Conservation (phyloP, 2,113 vertebrate species). For the Diphyllodes magnificus region DNA sequence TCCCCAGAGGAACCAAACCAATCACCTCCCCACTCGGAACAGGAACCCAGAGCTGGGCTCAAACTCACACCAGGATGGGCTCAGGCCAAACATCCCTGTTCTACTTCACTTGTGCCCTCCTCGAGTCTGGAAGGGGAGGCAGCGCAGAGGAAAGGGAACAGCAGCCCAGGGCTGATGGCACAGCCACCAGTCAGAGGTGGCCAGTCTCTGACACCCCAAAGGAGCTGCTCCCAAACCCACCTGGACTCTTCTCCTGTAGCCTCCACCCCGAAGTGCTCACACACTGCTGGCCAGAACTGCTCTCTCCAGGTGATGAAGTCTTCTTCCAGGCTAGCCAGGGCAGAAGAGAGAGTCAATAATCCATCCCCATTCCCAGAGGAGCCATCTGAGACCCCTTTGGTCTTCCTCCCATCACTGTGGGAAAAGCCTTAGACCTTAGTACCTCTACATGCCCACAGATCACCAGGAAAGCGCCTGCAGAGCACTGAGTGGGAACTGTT, state of each 20-base stretch:
- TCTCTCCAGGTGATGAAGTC: constrained; percentile 97
- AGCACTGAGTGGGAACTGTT: neutral
- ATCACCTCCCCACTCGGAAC: neutral
- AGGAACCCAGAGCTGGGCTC: neutral
- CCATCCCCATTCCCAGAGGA: neutral
- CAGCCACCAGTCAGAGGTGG: neutral
- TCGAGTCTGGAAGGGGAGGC: neutral
- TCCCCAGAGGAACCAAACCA: neutral
- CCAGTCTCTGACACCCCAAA: neutral
- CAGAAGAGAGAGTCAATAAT: neutral
- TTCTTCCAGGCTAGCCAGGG: constrained; percentile 82
- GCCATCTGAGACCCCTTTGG: neutral
- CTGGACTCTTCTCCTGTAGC: constrained; percentile 95
- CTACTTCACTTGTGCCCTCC: fast-evolving
- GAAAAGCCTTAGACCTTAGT: neutral
- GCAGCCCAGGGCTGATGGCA: neutral
- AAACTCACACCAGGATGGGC: neutral
- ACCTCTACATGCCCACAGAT: neutral
- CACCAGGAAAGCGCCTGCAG: neutral
- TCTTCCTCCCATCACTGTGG: neutral
- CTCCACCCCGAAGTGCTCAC: constrained; percentile 95
- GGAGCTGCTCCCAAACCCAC: constrained; percentile 54
- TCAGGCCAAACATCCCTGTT: neutral
- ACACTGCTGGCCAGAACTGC: constrained; percentile 97
- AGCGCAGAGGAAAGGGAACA: neutral